Conservation (phyloP, 2,113 vertebrate species). For the Grus americana region DNA sequence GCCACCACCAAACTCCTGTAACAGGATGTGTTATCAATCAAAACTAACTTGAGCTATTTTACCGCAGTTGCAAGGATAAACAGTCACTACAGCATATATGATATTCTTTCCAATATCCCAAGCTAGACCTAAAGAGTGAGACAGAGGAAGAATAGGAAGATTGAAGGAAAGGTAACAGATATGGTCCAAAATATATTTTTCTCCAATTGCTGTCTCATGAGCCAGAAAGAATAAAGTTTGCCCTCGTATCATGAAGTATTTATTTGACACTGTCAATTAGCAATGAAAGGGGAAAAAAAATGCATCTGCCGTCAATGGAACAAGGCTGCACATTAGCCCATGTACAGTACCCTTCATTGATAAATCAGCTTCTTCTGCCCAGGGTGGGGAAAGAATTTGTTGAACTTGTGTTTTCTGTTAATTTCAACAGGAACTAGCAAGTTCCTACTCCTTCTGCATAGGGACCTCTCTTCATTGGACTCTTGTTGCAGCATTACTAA, state of each 20-base stretch:
- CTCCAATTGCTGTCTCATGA: background rate
- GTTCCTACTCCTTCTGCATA: background rate
- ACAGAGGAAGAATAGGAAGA: background rate
- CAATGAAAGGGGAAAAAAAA: background rate
- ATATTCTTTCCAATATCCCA: background rate
- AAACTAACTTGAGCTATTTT: background rate
- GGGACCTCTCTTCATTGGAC: background rate
- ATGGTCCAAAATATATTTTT: background rate
- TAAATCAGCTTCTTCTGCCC: background rate
- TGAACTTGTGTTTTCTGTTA: background rate
- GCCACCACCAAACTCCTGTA: background rate
- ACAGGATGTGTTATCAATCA: background rate
- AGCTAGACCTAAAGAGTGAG: background rate
- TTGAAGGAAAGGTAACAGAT: background rate
- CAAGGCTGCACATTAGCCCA: background rate
- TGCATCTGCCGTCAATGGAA: background rate
- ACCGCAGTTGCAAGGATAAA: background rate
- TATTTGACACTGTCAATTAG: background rate
- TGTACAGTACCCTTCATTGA: background rate
- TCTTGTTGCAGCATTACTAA: constrained; percentile 17
- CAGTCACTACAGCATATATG: background rate
- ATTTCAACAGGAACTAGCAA: background rate
- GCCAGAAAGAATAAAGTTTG: background rate
- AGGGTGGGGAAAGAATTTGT: background rate
- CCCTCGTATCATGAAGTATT: background rate